Base-by-base conservation (phyloP, 64 coral and sea anemone genomes). In the Dendronephthya gigantea region DNA sequence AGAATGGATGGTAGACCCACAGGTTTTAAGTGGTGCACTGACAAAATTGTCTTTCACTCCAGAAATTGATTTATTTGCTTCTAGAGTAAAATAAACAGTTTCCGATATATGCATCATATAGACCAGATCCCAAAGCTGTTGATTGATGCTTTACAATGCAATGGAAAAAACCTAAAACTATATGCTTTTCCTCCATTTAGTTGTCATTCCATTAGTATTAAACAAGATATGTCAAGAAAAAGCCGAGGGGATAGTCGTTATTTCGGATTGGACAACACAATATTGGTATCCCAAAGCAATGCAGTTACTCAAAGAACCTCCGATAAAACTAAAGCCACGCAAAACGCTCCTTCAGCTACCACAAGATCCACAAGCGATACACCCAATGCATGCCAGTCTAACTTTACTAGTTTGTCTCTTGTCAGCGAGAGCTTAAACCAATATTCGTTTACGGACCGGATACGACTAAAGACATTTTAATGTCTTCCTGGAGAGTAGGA, bases 11-110 rank as follows among this genome's bases (percentile, higher is more conserved):
- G 31, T 85, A 31, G 37, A 85, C 40, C 45, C 25, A 6, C 32
- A 59, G 25, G 25, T 35, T 31, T 56, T 85, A 9, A 32, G 48
- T 29, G 49, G 15, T 17, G 30, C 50, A 15, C 40, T 50, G 9
- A 34, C 31, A 48, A 85, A 55, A 31, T 14, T 85, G 33, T 59
- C 34, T n/a, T 55, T 85, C 40, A 35, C 25, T 17, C 50, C 84
- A 1, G 14, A 85, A 12, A 65, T 85, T 19, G 84, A 85, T 48
- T 31, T n/a, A n/a, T n/a, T n/a, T n/a, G n/a, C n/a, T n/a, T n/a
- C n/a, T n/a, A n/a, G n/a, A n/a, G n/a, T n/a, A 37, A 22, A 37
- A 85, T 35, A 65, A 55, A 48, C 84, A 85, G 39, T 85, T 62
- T 37, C 68, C 68, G 19, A 27, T 13, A 11, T 74, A 74, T 28